Evolutionary conservation across 2,888 invertebrate genomes (phyloP).

Genomic region (Dolichomitus sp.): DNA sequence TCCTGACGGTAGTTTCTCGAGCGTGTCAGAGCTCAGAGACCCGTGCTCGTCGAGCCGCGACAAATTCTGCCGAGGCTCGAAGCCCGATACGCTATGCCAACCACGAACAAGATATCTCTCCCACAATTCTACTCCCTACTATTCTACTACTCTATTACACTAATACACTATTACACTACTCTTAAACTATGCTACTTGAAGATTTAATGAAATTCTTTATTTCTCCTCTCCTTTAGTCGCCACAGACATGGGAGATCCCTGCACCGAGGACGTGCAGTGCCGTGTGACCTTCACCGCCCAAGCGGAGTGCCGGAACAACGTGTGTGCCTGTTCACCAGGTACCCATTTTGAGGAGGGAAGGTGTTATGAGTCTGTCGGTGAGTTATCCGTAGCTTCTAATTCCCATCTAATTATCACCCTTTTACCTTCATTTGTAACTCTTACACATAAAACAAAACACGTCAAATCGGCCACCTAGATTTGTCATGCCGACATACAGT

Average conservation of each 20-base stretch:
- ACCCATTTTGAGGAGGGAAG: conserved; percentile 81
- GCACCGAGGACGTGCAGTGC: conserved; percentile 83
- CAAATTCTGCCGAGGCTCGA: conserved; percentile 43
- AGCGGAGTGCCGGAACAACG: conserved; percentile 81
- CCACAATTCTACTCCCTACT: not conserved
- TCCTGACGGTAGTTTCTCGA: conserved; percentile 54
- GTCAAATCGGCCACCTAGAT: no score
- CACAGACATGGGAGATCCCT: conserved; percentile 79
- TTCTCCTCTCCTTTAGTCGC: conserved; percentile 76
- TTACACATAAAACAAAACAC: not conserved
- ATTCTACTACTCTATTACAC: not conserved
- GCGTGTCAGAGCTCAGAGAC: conserved; percentile 60
- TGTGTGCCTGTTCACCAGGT: conserved; percentile 82
- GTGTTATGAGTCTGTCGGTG: conserved; percentile 84
- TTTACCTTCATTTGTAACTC: not conserved
- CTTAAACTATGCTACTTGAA: not conserved
- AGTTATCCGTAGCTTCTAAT: conserved; percentile 44
- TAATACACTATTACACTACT: not conserved
- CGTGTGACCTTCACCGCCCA: conserved; percentile 81
- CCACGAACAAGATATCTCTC: conserved; percentile 36
- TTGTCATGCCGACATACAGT: no score
- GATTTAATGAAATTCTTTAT: conserved; percentile 33
- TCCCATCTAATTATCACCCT: not conserved
- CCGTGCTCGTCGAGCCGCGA: conserved; percentile 68
- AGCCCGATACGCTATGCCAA: conserved; percentile 16